Base-by-base conservation (phyloP, 2,113 vertebrate genomes). In the Orientallactaga bullata region DNA sequence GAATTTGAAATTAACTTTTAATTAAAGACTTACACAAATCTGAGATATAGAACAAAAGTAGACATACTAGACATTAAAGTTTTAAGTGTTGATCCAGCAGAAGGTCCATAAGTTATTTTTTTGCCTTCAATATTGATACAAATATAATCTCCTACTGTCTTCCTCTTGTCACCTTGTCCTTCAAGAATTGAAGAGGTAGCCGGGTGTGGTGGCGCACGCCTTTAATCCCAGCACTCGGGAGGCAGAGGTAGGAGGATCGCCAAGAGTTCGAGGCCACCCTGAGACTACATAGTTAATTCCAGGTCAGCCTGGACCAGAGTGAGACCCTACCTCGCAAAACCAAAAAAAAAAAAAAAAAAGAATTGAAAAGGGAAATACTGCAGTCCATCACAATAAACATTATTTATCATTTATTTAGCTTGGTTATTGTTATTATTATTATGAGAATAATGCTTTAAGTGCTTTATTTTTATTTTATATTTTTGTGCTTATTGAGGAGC, bases 1-100 rank as follows among this genome's bases (percentile, higher is more conserved):
- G 20, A 65, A 78, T 78, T 73, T 68, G 24, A 24, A 81, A 68
- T 79, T 76, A 88, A 17, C 12, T 85, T 92, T 86, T 61, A 80
- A 88, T 81, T 90, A 61, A 87, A 92, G 81, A n/a, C 17, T 65
- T 68, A 74, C 35, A 61, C 32, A 86, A 73, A 91, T 65, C 16
- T 71, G n/a, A 92, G 66, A 69, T 87, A 20, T 6, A 84, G n/a
- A 61, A 80, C 51, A 92, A 11, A 39, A 86, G 17, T 47, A 15
- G 30, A 83, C 37, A 66, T 24, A 66, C 32, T 87, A 76, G 74
- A 51, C 35, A 78, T 69, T 95, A 85, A 79, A 61, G 18, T 81
- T 78, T 85, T 35, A 60, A 93, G 77, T 8, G 7, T 32, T 39
- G n/a, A 23, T 85, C 74, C n/a, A 65, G 24, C 78, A 86, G 85